Evolutionary conservation across 2,113 vertebrate genomes (phyloP).

Genomic region (Hemichromis elongatus): DNA sequence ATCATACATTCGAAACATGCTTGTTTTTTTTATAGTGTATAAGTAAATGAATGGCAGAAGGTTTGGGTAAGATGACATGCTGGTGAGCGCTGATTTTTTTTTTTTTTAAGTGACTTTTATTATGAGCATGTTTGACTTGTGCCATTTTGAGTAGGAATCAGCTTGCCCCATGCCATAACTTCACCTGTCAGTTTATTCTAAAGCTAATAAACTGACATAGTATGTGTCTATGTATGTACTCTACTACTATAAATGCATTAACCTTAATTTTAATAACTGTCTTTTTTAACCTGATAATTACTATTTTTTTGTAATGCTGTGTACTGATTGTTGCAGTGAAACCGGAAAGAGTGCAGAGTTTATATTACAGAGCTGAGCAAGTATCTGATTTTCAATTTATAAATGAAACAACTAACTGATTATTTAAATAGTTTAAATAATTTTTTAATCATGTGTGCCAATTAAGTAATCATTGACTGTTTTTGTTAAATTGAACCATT

Average conservation of each 20-base stretch:
- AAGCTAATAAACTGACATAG: conserved; percentile 14
- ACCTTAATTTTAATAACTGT: background rate
- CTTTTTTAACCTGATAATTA: background rate
- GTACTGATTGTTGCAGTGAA: background rate
- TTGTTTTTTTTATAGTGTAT: background rate
- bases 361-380: background rate
- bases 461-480: background rate
- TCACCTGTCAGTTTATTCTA: conserved; percentile 57
- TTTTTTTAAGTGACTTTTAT: conserved; percentile 37
- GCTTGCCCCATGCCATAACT: conserved; percentile 32
- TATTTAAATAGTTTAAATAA: background rate
- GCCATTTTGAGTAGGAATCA: conserved; percentile 61
- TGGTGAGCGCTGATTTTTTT: conserved; percentile 42
- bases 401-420: background rate
- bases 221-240: conserved; percentile 14
- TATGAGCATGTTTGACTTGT: conserved; percentile 68
- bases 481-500: background rate
- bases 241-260: background rate
- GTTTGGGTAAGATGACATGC: conserved; percentile 28
- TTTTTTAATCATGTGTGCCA: background rate
- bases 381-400: background rate
- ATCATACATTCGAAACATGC: background rate
- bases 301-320: background rate
- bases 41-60: background rate
- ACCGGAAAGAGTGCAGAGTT: background rate